A percentile compares a stretch with the other conserved stretches of the same genome.
Conservation (phyloP, 2,113 vertebrate genomes). For the Danionella cerebrum region DNA sequence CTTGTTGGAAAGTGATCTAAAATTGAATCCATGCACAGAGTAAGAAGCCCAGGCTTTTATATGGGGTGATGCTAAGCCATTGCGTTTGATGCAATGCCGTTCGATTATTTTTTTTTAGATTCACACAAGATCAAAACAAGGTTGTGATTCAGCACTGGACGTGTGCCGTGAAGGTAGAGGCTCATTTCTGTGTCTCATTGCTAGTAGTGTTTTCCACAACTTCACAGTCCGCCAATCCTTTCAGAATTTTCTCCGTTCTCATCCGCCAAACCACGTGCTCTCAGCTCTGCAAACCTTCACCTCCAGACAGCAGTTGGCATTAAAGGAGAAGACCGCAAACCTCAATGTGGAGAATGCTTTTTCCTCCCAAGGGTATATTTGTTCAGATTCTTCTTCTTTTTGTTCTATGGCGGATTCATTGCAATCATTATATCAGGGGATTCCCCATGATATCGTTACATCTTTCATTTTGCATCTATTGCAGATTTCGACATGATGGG, state of each 20-base stretch:
- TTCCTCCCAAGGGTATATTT: slow-evolving; percentile 54
- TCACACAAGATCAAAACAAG: slow-evolving; percentile 56
- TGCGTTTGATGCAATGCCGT: background rate
- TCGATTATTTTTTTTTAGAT: slow-evolving; percentile 37
- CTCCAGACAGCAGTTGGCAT: slow-evolving; percentile 58
- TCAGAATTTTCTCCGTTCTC: slow-evolving; percentile 61
- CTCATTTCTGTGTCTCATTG: background rate
- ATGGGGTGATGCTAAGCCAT: background rate
- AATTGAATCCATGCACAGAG: slow-evolving; percentile 30
- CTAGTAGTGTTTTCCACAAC: background rate
- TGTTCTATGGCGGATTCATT: too few relatives aligned
- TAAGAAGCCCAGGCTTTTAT: slow-evolving; percentile 37
- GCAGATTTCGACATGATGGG: slow-evolving; percentile 59
- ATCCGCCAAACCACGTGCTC: slow-evolving; percentile 72
- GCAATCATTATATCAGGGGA: too few relatives aligned
- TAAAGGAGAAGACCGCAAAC: slow-evolving; percentile 56
- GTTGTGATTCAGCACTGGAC: slow-evolving; percentile 70
- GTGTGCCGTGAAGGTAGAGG: slow-evolving; percentile 66
- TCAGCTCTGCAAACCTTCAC: slow-evolving; percentile 70
- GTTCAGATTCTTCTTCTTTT: too few relatives aligned
- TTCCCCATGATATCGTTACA: background rate
- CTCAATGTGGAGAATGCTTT: slow-evolving; percentile 57
- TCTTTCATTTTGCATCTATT: background rate
- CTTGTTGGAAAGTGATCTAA: slow-evolving; percentile 59
- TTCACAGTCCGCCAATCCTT: background rate